Evolutionary conservation across 1,140 invertebrate species (phyloP).

Genomic region (Ephestia elutella): DNA sequence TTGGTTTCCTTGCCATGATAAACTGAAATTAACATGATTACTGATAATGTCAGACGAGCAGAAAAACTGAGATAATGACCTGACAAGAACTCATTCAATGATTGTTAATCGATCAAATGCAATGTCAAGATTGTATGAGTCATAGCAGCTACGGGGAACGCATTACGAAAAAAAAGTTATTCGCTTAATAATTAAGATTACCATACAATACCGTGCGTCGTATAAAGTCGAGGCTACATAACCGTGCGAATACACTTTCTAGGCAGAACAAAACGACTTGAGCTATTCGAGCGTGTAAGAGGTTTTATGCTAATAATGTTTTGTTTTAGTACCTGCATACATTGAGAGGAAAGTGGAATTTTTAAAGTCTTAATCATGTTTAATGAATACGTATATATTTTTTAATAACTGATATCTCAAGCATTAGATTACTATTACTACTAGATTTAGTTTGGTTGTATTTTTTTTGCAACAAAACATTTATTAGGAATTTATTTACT

Average conservation of each 20-base stretch:
- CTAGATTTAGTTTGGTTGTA: no score
- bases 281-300: slow-evolving; percentile 5
- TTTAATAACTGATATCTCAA: no score
- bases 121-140: slow-evolving; percentile 20
- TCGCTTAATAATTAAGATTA: slow-evolving; percentile 21
- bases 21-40: not conserved
- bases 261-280: slow-evolving; percentile 8
- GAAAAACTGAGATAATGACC: slow-evolving; percentile 22
- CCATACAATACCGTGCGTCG: slow-evolving; percentile 19
- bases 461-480: no score
- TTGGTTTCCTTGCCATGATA: slow-evolving; percentile 29
- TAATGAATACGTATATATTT: not conserved
- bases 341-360: slow-evolving; percentile 2
- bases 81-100: slow-evolving; percentile 24
- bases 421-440: slow-evolving; percentile 13
- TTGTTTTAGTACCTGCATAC: slow-evolving; percentile 11
- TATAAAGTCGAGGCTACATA: slow-evolving; percentile 8
- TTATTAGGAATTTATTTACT: no score
- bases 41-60: not conserved
- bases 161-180: slow-evolving; percentile 10
- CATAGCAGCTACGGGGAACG: slow-evolving; percentile 18
- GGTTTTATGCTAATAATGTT: slow-evolving; percentile 19
- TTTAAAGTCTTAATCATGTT: not conserved
- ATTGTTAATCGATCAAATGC: slow-evolving; percentile 15
- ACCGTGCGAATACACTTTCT: slow-evolving; percentile 20